Conservation (phyloP, 2,113 vertebrate genomes). For the Petrocephalus zakoni region DNA sequence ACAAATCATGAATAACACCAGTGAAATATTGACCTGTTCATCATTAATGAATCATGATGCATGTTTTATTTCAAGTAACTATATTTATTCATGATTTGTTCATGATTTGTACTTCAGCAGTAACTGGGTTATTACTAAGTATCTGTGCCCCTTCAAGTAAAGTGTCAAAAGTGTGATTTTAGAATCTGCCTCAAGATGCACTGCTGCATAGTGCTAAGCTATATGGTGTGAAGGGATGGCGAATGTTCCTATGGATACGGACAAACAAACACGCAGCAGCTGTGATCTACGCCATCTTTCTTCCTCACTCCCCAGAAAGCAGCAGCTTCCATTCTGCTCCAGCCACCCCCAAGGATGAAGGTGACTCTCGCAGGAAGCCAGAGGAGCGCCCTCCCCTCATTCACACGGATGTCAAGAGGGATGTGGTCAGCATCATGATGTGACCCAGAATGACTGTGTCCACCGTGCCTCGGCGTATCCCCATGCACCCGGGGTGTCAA, state of each 20-base stretch:
- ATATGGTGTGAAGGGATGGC: not conserved
- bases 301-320: not conserved
- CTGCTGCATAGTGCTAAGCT: not conserved
- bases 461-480: not conserved
- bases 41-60: not conserved
- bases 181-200: not conserved
- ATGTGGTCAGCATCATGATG: conserved; percentile 43
- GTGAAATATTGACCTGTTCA: not conserved
- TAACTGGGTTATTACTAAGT: not conserved
- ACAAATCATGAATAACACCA: not conserved
- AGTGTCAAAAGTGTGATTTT: not conserved
- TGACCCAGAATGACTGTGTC: not conserved
- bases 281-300: not conserved
- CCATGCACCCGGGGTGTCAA: not conserved
- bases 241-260: not conserved
- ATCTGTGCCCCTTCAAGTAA: not conserved
- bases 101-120: not conserved
- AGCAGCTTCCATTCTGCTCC: not conserved
- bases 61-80: not conserved
- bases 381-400: not conserved
- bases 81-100: not conserved
- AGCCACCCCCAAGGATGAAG: not conserved
- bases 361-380: not conserved
- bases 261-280: not conserved
- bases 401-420: conserved; percentile 24